Base-by-base conservation (phyloP, 2,113 vertebrate species). In the Barnardius zonarius region DNA sequence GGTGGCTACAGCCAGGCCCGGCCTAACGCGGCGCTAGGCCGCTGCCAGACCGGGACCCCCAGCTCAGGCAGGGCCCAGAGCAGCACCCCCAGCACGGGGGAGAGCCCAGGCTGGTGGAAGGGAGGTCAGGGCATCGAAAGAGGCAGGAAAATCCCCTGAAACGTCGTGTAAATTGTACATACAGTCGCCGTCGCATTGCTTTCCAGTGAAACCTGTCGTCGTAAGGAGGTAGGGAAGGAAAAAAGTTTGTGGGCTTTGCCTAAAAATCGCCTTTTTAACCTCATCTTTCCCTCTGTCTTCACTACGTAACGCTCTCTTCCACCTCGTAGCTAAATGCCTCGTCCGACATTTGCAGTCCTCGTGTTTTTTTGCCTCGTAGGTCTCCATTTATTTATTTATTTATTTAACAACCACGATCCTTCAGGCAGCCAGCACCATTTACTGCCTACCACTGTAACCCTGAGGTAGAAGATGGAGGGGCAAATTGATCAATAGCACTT, bases 141-240 rank as follows among this genome's bases (percentile, higher is more conserved):
- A n/a, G 28, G 2, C 2, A 17, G 23, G 3, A 9, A 75, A 80
- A 55, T 3, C 25, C 69, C 1, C 1, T 3, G 18, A 4, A 52
- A 44, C 9, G 25, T 88, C 3, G 4, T 35, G 17, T 5, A 20
- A 70, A 17, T 49, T 2, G 4, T 8, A 1, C 5, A 10, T 11
- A 3, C 57, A 43, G 11, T 41, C 52, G 84, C 44, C 2, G 1
- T 57, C 4, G 5, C 0, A 0, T 35, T 17, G n/a, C 23, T 84
- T 72, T 31, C 9, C 10, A 43, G 37, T 20, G 25, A 44, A 85
- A 51, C 46, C 63, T 66, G 54, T 24, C 5, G 4, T 95, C 20
- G 57, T 72, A 17, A 74, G 79, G 74, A 61, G 46, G 73, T 46
- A 52, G 27, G 24, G 22, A 69, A 35, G 19, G 30, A 17, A 54